Evolutionary conservation across 2,888 invertebrate genomes (phyloP), one percentile per base, ranked within the genome.

Genomic region (Diplolepis rosae): DNA sequence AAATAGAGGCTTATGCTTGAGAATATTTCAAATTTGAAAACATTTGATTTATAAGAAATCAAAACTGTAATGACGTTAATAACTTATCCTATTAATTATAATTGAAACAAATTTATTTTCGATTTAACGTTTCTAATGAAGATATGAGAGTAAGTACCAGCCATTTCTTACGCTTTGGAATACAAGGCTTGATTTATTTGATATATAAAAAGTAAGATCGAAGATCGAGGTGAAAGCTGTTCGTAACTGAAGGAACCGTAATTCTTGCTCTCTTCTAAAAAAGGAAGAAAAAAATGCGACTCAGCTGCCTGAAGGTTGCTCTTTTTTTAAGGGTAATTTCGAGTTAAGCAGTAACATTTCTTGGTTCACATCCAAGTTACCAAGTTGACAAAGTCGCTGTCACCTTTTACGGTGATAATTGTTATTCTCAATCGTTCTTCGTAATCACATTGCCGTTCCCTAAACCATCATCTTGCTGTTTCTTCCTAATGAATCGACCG

Each of bases 361-460:
- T 42, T 65, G 65, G 65, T 11, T 22, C 24, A 6, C 65, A 66
- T 51, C 35, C 50, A 35, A 66, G 51, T 35, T 22, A 32, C 51
- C 24, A 11, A 32, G 48, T 51, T 66, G 66, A 56, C 56, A 35
- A 30, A 56, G 56, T 30, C 15, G 30, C 56, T 56, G 56, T 66
- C 51, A 13, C 30, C 22, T 51, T 9, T 66, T 66, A 32, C 35
- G 51, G 35, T 66, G 22, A 51, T 51, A 51, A 66, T 66, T 66
- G 50, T 66, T 66, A 66, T 66, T 66, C 51, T 15, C 51, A 66
- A 32, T 35, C 13, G 66, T 48, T 35, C 66, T 24, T 28, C 30
- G 66, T 66, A 66, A 66, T 66, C 51, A 66, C 51, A 50, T 66
- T 66, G 32, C 30, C 66, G 24, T 51, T 51, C 24, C 28, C 35